Conservation (phyloP, 2,888 invertebrate genomes). For the Caenorhabditis auriculariae region DNA sequence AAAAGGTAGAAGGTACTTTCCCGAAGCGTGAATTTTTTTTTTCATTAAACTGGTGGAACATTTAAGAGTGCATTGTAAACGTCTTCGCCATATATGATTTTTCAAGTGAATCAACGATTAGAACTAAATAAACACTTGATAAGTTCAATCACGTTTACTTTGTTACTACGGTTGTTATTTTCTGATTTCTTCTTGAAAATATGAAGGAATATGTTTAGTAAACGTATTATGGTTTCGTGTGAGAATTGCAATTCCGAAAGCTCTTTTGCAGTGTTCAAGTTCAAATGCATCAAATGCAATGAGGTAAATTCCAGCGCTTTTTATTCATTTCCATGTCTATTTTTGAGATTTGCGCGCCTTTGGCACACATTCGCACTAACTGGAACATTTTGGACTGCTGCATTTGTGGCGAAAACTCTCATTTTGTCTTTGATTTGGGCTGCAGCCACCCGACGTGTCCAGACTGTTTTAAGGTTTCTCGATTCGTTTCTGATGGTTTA, state of each 20-base stretch:
- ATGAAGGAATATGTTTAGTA: slow-evolving; percentile 4
- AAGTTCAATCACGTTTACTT: no score
- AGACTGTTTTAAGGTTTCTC: no score
- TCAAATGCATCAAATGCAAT: slow-evolving; percentile 37
- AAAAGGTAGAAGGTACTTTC: slow-evolving; percentile 5
- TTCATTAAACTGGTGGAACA: no score
- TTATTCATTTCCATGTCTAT: no score
- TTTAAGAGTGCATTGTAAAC: no score
- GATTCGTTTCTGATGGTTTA: no score
- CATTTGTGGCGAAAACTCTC: slow-evolving; percentile 29
- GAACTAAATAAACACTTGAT: no score
- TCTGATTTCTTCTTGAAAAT: not conserved
- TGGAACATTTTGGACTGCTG: slow-evolving; percentile 23
- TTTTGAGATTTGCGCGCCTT: slow-evolving; percentile 14
- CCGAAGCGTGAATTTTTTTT: not conserved
- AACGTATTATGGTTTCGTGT: slow-evolving; percentile 20
- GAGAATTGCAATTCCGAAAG: slow-evolving; percentile 1
- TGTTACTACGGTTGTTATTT: no score
- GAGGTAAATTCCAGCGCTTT: slow-evolving; percentile 21
- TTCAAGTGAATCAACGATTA: no score
- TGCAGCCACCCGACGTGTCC: slow-evolving; percentile 33
- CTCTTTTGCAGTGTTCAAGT: slow-evolving; percentile 18
- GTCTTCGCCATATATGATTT: no score
- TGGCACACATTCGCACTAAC: slow-evolving; percentile 28
- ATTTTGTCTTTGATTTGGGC: slow-evolving; percentile 19